Evolutionary conservation across 2,113 vertebrate genomes (phyloP).

Genomic region (human): GRCh38 chr15:56626501-56627000

Average conservation of each 20-base stretch:
- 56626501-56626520: background rate
- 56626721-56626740: background rate
- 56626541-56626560: background rate
- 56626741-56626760: background rate
- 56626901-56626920: background rate
- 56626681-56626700: background rate
- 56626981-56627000: conserved; percentile 11
- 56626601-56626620: background rate
- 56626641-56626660: background rate
- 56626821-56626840: conserved; percentile 16
- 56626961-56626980: background rate
- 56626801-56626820: background rate
- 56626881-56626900: conserved; percentile 28
- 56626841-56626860: conserved; percentile 13
- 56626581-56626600: background rate
- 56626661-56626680: conserved; percentile 32
- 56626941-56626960: background rate
- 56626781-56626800: background rate
- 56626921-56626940: background rate
- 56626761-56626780: background rate
- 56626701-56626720: background rate
- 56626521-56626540: background rate
- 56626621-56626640: background rate
- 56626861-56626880: conserved; percentile 26
- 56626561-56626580: background rate